Conservation (phyloP, 2,797 vertebrate species). For the Dendrocincla fuliginosa region DNA sequence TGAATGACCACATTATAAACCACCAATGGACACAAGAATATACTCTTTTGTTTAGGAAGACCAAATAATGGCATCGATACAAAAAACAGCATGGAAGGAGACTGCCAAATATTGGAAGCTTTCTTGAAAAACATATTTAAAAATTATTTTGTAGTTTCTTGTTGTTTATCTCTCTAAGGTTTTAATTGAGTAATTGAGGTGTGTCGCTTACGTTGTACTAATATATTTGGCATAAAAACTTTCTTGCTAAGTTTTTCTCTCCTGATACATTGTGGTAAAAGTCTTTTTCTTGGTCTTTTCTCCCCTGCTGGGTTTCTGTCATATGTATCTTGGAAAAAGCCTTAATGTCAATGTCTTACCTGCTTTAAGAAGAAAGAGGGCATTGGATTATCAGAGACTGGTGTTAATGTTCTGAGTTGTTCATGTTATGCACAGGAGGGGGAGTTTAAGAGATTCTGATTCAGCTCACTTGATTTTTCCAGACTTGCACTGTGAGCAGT, state of each 20-base stretch:
- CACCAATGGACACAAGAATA: neutral
- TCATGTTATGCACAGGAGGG: neutral
- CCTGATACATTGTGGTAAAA: neutral
- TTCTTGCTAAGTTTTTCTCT: neutral
- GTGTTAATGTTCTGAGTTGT: neutral
- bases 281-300: neutral
- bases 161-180: neutral
- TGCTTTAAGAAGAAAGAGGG: neutral
- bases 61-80: neutral
- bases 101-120: neutral
- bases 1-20: neutral
- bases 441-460: neutral
- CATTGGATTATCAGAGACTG: neutral
- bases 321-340: neutral
- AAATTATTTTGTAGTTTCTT: neutral
- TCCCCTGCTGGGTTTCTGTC: neutral
- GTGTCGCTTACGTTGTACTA: neutral
- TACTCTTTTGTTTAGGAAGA: neutral
- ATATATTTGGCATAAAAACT: neutral
- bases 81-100: neutral
- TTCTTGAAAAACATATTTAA: neutral
- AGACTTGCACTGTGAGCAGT: neutral
- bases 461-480: neutral
- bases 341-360: neutral
- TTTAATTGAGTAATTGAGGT: neutral